Base-by-base conservation (phyloP, 1,140 invertebrate species). In the Cephus cinctus region DNA sequence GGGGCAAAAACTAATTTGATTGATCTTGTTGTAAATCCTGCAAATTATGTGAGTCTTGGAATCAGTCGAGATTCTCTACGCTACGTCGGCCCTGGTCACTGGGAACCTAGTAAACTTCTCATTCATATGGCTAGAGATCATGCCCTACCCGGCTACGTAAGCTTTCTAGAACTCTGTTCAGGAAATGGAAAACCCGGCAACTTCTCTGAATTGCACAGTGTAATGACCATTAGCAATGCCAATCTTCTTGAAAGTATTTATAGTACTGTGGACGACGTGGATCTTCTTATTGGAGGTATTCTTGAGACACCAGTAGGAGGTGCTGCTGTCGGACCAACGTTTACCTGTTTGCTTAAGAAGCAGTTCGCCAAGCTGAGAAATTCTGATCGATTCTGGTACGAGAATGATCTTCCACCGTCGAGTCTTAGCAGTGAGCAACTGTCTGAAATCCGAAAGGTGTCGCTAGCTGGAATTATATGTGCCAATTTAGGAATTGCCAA, bases 351-450 rank as follows among this genome's bases (percentile, higher is more conserved):
- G 1, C 61, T 96, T 0, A 86, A 84, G 9, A 66, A 85, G 18
- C 93, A 96, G 63, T 92, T 95, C 57, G 80, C 83, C 20, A 83
- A 86, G 39, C 69, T 92, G 1, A 84, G 90, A 51, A 83, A 87
- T 57, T 88, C 89, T 23, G 92, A 95, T 76, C 81, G 94, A 45
- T 97, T 94, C 63, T 98, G 94, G 92, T 97, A 95, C 59, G 94
- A 97, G 73, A 96, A 96, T 64, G 94, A 96, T 65, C 81, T 96
- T 20, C 91, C 92, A 0, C 93, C 93, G 0, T 92, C 92, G 1
- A 86, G 91, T 5, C 84, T 96, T 50, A 86, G 80, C 5, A 61
- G 81, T 44, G 86, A 86, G 38, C 96, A 99, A 73, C 76, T 99
- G 1, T 80, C 83, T 36, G 91, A 96, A 54, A 86, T 98, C 27